These are phyloP conservation scores for Aleiodes leptofemur DNA, from an alignment of 2,888 invertebrate genomes.

Conservation along the genomic window DNA sequence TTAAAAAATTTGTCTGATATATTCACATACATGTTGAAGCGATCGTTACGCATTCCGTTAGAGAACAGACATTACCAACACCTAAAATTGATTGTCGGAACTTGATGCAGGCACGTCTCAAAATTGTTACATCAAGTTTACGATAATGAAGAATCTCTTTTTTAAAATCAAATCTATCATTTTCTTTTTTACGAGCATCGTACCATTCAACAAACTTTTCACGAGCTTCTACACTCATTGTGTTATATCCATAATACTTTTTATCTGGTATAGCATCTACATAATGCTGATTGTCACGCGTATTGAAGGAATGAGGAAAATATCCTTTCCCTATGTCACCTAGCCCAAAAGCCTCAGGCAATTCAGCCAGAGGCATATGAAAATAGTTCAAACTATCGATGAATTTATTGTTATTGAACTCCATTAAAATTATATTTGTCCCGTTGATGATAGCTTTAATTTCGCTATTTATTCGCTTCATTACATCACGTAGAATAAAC, in stretches of 20 bases:
- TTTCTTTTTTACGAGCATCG: neutral
- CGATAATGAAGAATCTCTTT: too few species aligned
- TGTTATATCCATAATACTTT: neutral
- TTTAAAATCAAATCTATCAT: too few species aligned
- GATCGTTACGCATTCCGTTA: neutral
- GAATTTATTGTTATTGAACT: too few species aligned
- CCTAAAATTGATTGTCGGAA: neutral
- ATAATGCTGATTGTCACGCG: neutral
- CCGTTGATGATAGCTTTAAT: too few species aligned
- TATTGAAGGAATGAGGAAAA: slow-evolving; percentile 10
- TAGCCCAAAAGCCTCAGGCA: neutral
- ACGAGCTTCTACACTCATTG: neutral
- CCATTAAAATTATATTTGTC: too few species aligned
- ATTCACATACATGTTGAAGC: neutral
- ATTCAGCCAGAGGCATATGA: neutral
- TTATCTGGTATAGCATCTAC: neutral
- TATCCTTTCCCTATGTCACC: neutral
- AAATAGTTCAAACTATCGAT: slow-evolving; percentile 12
- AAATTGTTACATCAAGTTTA: neutral
- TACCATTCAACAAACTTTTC: neutral
- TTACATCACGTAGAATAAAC: too few species aligned
- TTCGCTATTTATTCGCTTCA: too few species aligned
- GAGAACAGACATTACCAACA: neutral
- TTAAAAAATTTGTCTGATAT: neutral
- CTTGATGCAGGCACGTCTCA: neutral